A percentile compares a stretch with the other conserved stretches of the same genome.
Conservation (phyloP, 2,888 invertebrate species). For the Ormia ochracea region DNA sequence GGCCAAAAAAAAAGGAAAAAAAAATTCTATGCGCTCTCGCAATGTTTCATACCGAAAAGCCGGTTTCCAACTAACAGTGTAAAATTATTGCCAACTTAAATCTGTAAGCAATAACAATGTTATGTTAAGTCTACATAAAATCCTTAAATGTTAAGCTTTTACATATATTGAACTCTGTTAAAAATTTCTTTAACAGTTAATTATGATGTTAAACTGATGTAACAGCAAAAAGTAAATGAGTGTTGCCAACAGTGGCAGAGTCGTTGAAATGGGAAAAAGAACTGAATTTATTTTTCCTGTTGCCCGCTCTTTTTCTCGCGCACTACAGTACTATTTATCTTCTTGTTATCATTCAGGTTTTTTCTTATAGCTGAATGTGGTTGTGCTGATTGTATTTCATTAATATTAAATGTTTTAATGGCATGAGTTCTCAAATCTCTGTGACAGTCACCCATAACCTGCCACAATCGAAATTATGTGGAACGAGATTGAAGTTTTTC, state of each 20-base stretch:
- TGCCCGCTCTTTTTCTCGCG: neutral
- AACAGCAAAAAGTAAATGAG: neutral
- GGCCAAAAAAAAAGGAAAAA: neutral
- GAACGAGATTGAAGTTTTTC: neutral
- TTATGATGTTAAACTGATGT: neutral
- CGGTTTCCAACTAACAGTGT: conserved; percentile 28
- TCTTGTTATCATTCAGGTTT: neutral
- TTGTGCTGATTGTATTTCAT: neutral
- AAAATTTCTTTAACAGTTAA: neutral
- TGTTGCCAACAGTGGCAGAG: neutral
- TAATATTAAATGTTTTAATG: conserved; percentile 1
- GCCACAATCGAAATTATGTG: conserved; percentile 31
- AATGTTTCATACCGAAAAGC: neutral
- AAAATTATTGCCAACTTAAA: neutral
- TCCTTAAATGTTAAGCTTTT: conserved; percentile 1
- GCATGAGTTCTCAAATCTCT: conserved; percentile 26
- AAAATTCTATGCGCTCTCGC: neutral
- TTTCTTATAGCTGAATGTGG: neutral
- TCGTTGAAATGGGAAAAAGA: neutral
- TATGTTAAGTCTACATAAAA: conserved; percentile 24
- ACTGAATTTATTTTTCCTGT: neutral
- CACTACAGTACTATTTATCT: neutral
- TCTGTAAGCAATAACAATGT: neutral
- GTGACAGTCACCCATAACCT: conserved; percentile 37
- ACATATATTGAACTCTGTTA: neutral